phyloP scores from a whole-genome alignment of 2,888 invertebrate species.

The Erebia epiphron region DNA sequence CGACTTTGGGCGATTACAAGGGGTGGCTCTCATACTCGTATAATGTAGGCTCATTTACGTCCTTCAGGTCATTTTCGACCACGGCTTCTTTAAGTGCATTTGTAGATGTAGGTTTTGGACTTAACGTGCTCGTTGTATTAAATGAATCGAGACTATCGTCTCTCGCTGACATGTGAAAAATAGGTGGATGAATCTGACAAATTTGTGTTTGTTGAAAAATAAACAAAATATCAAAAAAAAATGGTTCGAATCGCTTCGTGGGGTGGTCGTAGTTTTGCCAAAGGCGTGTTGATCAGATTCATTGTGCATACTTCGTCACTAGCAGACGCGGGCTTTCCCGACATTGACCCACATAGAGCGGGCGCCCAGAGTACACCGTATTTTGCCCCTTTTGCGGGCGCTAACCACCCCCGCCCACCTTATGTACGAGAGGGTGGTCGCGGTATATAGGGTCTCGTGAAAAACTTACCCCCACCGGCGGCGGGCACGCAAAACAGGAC shows the following conservation, averaged over 20 bases:
- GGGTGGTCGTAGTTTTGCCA: constrained; percentile 71
- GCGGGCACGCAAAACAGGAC: constrained; percentile 82
- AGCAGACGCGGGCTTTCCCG: constrained; percentile 84
- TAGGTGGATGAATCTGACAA: background rate
- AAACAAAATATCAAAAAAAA: constrained; percentile 10
- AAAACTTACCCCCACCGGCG: constrained; percentile 81
- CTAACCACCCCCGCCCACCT: constrained; percentile 82
- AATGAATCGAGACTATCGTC: background rate
- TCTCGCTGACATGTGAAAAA: background rate
- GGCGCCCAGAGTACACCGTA: constrained; percentile 83
- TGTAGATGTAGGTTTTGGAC: no score
- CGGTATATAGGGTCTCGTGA: constrained; percentile 83
- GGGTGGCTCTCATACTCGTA: no score
- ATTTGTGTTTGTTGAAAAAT: background rate
- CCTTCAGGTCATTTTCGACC: background rate
- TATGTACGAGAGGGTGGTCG: constrained; percentile 82
- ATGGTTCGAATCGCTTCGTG: constrained; percentile 48
- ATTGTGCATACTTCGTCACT: constrained; percentile 83
- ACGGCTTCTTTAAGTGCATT: background rate
- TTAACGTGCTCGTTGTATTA: background rate
- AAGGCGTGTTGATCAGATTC: constrained; percentile 81
- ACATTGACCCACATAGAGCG: constrained; percentile 84
- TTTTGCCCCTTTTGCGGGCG: constrained; percentile 84
- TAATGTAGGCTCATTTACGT: background rate
- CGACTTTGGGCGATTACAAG: no score